These are phyloP conservation scores for Cyanistes caeruleus DNA, from an alignment of 2,113 vertebrate species.

Conservation along the genomic window DNA sequence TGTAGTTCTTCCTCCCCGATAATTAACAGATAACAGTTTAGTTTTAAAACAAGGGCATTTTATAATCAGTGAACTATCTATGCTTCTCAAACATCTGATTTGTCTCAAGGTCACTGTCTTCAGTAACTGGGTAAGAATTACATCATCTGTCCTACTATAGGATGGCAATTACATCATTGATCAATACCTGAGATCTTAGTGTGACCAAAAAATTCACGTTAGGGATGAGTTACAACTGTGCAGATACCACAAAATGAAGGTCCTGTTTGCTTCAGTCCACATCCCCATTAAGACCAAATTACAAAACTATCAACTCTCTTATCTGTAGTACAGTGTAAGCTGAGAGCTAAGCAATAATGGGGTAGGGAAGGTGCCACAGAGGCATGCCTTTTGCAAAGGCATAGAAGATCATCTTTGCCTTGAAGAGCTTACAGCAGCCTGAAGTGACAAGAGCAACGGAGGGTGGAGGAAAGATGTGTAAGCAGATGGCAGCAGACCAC, in stretches of 20 bases:
- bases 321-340: background rate
- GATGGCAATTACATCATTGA: slow-evolving; percentile 71
- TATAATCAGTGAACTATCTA: slow-evolving; percentile 43
- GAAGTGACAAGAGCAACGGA: slow-evolving; percentile 2
- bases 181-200: slow-evolving; percentile 72
- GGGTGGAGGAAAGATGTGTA: slow-evolving; percentile 39
- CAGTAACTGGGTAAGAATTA: slow-evolving; percentile 74
- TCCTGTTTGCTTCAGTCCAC: slow-evolving; percentile 22
- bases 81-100: slow-evolving; percentile 46
- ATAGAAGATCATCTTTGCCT: background rate
- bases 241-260: slow-evolving; percentile 32
- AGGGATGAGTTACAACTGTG: slow-evolving; percentile 60
- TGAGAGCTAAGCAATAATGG: background rate
- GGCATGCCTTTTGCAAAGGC: background rate
- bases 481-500: slow-evolving; percentile 61
- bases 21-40: slow-evolving; percentile 22
- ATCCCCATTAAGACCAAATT: slow-evolving; percentile 14
- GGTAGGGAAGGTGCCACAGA: background rate
- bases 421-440: slow-evolving; percentile 17
- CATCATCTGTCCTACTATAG: slow-evolving; percentile 76
- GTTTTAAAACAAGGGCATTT: slow-evolving; percentile 64
- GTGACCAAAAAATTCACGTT: slow-evolving; percentile 45
- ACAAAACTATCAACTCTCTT: background rate
- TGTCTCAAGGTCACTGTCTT: slow-evolving; percentile 78
- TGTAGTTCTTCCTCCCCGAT: slow-evolving; percentile 2